Percentiles rank a stretch among this genome's conserved stretches.
phyloP scores from a whole-genome alignment of 2,888 invertebrate genomes.

The Congeria kusceri region DNA sequence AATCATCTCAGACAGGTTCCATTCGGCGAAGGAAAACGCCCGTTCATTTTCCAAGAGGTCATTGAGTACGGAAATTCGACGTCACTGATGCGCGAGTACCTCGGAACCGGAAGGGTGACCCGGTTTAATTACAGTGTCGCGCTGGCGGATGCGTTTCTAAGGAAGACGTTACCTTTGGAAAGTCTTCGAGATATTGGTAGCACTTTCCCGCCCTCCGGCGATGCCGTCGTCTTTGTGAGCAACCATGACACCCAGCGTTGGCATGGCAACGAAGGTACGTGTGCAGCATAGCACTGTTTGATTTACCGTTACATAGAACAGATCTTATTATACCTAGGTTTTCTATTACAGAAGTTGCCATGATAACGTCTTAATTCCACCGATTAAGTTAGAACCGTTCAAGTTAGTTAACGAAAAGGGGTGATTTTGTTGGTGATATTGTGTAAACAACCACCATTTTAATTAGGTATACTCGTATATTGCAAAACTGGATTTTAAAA shows the following conservation, averaged over 20 bases:
- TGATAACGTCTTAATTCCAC: no score
- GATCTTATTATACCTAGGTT: no score
- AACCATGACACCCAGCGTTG: slow-evolving; percentile 1
- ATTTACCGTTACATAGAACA: no score
- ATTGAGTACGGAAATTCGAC: neutral
- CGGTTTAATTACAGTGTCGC: neutral
- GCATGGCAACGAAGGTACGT: neutral
- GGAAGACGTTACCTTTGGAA: neutral
- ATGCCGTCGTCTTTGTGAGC: neutral
- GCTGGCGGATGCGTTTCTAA: neutral
- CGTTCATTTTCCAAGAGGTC: neutral
- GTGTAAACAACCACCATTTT: no score
- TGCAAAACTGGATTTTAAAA: no score
- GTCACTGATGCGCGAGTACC: neutral
- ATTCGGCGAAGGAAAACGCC: neutral
- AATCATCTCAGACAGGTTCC: neutral
- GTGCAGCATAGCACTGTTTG: neutral
- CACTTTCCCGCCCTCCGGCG: neutral
- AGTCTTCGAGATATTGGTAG: neutral
- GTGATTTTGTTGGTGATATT: no score
- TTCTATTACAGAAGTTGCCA: no score
- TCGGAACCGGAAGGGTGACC: neutral
- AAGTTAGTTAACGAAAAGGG: no score
- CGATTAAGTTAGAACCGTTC: no score
- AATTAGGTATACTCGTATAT: no score